Base-by-base conservation (phyloP, 2,113 vertebrate genomes). In the Macroglossus sobrinus region DNA sequence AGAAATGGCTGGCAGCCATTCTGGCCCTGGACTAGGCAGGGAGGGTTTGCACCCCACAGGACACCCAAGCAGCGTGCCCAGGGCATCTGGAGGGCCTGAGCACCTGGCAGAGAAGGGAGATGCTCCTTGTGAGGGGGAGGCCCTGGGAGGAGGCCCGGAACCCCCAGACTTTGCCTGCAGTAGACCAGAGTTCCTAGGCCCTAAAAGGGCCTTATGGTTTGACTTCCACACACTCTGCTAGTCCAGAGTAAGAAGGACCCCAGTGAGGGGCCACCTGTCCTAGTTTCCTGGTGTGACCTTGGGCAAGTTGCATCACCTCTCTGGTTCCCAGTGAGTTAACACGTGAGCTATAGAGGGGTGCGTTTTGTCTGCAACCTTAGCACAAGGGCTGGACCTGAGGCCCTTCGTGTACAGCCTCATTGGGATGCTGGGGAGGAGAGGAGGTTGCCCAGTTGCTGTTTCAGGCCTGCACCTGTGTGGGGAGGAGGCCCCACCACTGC, bases 261-360 rank as follows among this genome's bases (percentile, higher is more conserved):
- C 1, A 0, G 59, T 13, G 21, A 84, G 69, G 78, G n/a, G 24
- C 38, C 12, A 13, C 0, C 61, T 10, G 55, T 10, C 19, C 35
- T 80, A 14, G 80, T 30, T 26, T 61, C 75, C 47, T 63, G 43
- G 16, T 66, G 71, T 93, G 91, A 71, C 74, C 24, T 47, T 59
- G 69, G 47, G 57, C n/a, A 64, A 47, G 19, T 75, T 47, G 2
- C 15, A 2, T 22, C 16, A 18, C 38, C 38, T 84, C 84, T 84
- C 64, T 19, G 78, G 33, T 16, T 76, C 12, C 26, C 69, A 43
- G 22, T 24, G 18, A 33, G 47, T 75, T 63, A 53, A 82, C 74
- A 35, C 1, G 0, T 0, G 12, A 68, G 33, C 12, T 19, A 0
- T 4, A 33, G 35, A 50, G 35, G 16, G 10, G 16, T 57, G 15